Evolutionary conservation across 2,113 vertebrate genomes (phyloP).

Genomic region (Centropus unirufus): DNA sequence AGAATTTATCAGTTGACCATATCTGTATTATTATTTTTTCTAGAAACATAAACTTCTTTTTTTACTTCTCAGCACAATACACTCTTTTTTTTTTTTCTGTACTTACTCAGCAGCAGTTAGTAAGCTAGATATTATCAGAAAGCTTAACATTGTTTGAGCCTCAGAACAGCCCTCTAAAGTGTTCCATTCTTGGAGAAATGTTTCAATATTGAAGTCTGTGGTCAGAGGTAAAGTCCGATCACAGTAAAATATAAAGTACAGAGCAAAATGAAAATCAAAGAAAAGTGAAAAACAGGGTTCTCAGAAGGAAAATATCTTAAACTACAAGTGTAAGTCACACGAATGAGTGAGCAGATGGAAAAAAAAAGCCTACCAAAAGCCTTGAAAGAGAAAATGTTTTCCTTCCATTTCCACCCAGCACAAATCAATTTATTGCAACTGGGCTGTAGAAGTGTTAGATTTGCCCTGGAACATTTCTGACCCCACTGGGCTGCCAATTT

Average conservation of each 20-base stretch:
- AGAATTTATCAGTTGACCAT: not conserved
- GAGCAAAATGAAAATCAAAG: not conserved
- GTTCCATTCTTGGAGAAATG: not conserved
- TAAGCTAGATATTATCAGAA: not conserved
- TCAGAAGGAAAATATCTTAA: not conserved
- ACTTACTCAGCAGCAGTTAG: not conserved
- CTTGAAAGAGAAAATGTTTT: not conserved
- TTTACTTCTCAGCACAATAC: not conserved
- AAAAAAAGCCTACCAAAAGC: not conserved
- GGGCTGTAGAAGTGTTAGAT: constrained; percentile 2
- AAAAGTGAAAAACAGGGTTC: not conserved
- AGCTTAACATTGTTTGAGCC: not conserved
- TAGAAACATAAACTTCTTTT: not conserved
- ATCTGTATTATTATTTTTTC: not conserved
- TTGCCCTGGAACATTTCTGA: constrained; percentile 6
- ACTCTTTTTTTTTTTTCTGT: not conserved
- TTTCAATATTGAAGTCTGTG: not conserved
- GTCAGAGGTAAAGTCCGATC: not conserved
- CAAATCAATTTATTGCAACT: not conserved
- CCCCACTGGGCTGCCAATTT: not conserved
- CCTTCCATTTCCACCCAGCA: not conserved
- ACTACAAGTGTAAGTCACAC: not conserved
- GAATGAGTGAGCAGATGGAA: not conserved
- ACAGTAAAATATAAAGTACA: not conserved
- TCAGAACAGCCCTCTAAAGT: not conserved